These are phyloP conservation scores for Sinonovacula constricta DNA, from an alignment of 1,140 invertebrate genomes.

Conservation along the genomic window DNA sequence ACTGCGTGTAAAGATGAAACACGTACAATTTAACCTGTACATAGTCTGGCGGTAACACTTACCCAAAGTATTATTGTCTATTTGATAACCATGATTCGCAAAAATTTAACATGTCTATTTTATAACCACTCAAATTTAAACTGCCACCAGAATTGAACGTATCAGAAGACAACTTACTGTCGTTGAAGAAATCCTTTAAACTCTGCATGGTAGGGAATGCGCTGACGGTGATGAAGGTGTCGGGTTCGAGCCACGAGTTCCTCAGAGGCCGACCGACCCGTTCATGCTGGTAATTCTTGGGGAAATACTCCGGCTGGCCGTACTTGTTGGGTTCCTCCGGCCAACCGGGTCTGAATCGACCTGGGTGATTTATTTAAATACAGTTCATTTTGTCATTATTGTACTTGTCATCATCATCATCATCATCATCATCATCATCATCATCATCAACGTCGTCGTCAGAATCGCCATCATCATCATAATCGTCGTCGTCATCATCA, in stretches of 20 bases:
- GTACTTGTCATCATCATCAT: neutral
- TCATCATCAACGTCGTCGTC: neutral
- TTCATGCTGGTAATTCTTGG: neutral
- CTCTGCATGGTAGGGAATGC: constrained; percentile 3
- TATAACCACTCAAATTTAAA: too few relatives aligned
- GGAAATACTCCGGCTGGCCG: constrained; percentile 18
- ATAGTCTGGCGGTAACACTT: too few relatives aligned
- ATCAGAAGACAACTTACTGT: constrained; percentile 10
- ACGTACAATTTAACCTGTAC: too few relatives aligned
- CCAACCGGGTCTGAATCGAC: constrained; percentile 1
- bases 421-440: neutral
- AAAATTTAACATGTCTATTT: too few relatives aligned
- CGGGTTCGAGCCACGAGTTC: neutral
- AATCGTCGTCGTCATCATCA: constrained; percentile 3
- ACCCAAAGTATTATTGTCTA: too few relatives aligned
- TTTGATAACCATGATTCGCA: too few relatives aligned
- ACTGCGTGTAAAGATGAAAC: too few relatives aligned
- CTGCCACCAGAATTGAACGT: too few relatives aligned
- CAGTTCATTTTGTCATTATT: neutral
- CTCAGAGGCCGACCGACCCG: neutral
- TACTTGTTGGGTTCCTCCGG: constrained; percentile 7
- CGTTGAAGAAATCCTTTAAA: neutral
- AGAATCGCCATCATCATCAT: too few relatives aligned
- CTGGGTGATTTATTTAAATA: too few relatives aligned
- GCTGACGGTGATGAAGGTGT: constrained; percentile 24